Base-by-base conservation (phyloP, 2,888 invertebrate genomes). In the Formica aserva region DNA sequence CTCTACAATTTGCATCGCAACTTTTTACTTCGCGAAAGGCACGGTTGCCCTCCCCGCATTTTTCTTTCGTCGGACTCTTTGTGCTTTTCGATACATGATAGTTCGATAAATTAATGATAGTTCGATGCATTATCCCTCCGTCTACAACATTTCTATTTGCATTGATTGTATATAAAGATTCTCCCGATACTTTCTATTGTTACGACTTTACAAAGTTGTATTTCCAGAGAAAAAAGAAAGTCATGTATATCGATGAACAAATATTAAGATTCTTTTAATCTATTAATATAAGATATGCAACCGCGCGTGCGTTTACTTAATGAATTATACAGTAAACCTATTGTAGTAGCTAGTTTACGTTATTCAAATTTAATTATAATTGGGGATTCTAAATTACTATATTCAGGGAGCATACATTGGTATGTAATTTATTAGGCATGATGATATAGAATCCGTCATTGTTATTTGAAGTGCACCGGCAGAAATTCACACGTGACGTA, bases 1-100 rank as follows among this genome's bases (percentile, higher is more conserved):
- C 55, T 77, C 55, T 41, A 69, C 77, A 77, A 77, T 77, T 77
- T 67, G 41, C 69, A 69, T 26, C 71, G 77, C 38, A 69, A 77
- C 77, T 67, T 69, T 52, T n/a, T 69, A 55, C 41, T 55, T 15
- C n/a, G 26, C 55, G 15, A 69, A 76, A 76, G 26, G 38, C 69
- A 52, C 8, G 45, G 48, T 35, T 35, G 22, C 35, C 18, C 13
- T 55, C 52, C 55, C 55, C 29, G 55, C 38, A 29, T 18, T 67
- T 77, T 52, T 69, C 38, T 22, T 52, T 18, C 38, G 52, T 60
- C 8, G 52, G 57, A 76, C 66, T 75, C 75, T 65, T 48, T 35
- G 48, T 18, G 15, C n/a, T 77, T 77, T 22, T 77, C 77, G 32
- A 48, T 75, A 75, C 45, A 15, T 65, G 41, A 75, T 45, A 32